These are phyloP conservation scores for Chesias legatella DNA, from an alignment of 2,888 invertebrate species.

Conservation along the genomic window DNA sequence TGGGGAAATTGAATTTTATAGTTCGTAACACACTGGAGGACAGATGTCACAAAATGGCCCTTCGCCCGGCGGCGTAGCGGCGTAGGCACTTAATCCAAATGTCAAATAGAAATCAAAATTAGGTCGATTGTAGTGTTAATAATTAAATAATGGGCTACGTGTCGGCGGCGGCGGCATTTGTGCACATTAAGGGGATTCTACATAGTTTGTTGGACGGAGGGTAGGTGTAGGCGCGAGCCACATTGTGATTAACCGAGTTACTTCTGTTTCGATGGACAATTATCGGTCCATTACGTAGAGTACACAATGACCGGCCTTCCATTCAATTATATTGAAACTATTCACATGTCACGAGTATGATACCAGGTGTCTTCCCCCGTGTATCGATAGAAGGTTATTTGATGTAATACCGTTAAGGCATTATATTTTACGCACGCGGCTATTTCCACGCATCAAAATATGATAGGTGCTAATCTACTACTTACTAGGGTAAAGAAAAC, in stretches of 20 bases:
- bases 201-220: conserved; percentile 39
- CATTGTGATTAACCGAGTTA: conserved; percentile 76
- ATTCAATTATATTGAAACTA: conserved; percentile 60
- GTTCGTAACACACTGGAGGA: conserved; percentile 77
- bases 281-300: conserved; percentile 75
- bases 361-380: conserved; percentile 34
- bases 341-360: conserved; percentile 52
- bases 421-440: background rate
- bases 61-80: conserved; percentile 59
- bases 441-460: background rate
- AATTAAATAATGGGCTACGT: conserved; percentile 72
- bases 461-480: background rate
- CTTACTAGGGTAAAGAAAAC: background rate
- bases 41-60: conserved; percentile 78
- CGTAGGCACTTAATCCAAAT: conserved; percentile 66
- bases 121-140: conserved; percentile 79
- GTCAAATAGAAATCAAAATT: conserved; percentile 80
- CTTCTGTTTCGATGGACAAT: conserved; percentile 77
- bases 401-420: background rate
- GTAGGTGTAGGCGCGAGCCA: conserved; percentile 71
- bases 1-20: conserved; percentile 81
- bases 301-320: conserved; percentile 61
- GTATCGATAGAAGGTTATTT: conserved; percentile 7
- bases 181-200: conserved; percentile 47
- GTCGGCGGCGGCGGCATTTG: conserved; percentile 51